Conservation (phyloP, 2,797 vertebrate species). For the Botia almorhae region DNA sequence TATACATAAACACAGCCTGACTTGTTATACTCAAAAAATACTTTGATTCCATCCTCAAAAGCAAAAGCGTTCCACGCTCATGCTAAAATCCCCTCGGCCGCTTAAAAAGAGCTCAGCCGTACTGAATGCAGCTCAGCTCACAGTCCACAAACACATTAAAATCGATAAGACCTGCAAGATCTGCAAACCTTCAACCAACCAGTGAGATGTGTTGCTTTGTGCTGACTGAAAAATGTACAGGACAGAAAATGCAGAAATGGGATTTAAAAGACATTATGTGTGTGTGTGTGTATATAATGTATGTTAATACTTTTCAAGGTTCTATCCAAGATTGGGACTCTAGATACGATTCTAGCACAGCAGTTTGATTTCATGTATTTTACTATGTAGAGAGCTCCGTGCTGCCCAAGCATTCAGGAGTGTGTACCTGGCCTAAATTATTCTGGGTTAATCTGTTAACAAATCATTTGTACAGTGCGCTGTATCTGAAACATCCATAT, state of each 20-base stretch:
- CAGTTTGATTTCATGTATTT: not conserved
- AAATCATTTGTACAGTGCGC: not conserved
- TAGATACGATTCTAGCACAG: not conserved
- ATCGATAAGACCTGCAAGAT: conserved; percentile 14
- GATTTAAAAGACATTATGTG: not conserved
- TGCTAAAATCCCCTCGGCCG: not conserved
- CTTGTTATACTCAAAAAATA: not conserved
- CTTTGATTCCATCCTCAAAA: not conserved
- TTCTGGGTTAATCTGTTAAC: not conserved
- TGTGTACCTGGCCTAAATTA: not conserved
- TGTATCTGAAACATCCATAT: not conserved
- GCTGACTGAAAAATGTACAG: not conserved
- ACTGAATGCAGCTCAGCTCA: not conserved
- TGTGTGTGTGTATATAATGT: not conserved
- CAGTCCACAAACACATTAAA: conserved; percentile 25
- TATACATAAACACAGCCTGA: conserved; percentile 3
- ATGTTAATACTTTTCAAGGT: not conserved
- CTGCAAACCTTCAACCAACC: not conserved
- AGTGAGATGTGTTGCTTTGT: not conserved
- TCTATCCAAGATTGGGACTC: not conserved
- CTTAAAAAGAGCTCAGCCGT: not conserved
- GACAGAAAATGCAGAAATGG: not conserved
- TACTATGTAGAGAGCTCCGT: not conserved
- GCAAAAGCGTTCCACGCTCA: not conserved
- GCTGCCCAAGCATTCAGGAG: not conserved